phyloP scores from a whole-genome alignment of 2,888 invertebrate species.

The Thecophora atra region DNA sequence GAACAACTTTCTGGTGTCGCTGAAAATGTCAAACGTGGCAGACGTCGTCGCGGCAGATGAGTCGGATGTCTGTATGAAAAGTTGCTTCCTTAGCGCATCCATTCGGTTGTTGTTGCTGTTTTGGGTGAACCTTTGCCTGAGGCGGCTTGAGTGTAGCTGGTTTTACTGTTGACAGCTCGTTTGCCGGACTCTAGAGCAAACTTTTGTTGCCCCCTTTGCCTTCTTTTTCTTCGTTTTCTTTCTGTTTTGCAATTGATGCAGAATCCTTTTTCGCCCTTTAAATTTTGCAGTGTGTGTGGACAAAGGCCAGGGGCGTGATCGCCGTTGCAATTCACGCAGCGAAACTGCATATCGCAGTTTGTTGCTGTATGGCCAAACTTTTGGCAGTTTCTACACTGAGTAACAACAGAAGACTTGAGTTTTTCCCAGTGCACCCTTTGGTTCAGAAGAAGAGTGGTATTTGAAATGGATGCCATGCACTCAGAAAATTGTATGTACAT shows the following conservation, averaged over 20 bases:
- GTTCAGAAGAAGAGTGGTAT: no score
- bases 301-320: no score
- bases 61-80: not conserved
- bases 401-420: not conserved
- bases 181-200: not conserved
- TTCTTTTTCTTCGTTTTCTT: not conserved
- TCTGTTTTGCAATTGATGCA: not conserved
- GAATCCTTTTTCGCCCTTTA: not conserved
- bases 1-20: not conserved
- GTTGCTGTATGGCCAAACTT: no score
- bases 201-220: not conserved
- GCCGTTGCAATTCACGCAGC: no score
- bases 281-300: no score
- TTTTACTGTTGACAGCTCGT: not conserved
- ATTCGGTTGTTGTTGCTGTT: not conserved
- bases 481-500: no score
- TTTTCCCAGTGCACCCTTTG: not conserved
- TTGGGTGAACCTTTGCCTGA: not conserved
- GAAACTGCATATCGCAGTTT: no score
- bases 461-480: not conserved
- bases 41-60: not conserved
- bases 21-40: not conserved
- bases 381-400: slow-evolving; percentile 11
- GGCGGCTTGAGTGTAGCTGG: slow-evolving; percentile 6
- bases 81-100: not conserved